These are phyloP conservation scores for Castor canadensis DNA, from an alignment of 2,113 vertebrate species.

Conservation along the genomic window DNA sequence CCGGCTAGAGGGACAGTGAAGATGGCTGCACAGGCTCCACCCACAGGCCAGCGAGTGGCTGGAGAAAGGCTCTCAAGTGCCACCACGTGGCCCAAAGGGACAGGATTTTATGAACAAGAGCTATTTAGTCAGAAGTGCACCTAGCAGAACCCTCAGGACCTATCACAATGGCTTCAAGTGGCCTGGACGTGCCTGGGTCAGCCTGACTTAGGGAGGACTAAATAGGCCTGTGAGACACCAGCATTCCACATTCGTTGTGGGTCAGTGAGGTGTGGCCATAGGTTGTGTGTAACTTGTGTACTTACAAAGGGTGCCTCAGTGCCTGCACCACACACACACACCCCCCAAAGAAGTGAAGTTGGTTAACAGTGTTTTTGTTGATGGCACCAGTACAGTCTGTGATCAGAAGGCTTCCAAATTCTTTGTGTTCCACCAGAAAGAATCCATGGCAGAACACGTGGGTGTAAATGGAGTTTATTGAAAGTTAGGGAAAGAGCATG, in stretches of 20 bases:
- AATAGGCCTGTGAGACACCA: background rate
- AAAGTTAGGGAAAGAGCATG: too few species aligned
- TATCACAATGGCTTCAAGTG: background rate
- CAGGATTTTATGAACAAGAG: background rate
- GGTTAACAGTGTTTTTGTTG: background rate
- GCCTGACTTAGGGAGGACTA: background rate
- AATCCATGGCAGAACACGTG: too few species aligned
- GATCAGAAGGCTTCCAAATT: too few species aligned
- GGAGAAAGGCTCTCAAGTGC: background rate
- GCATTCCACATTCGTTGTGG: background rate
- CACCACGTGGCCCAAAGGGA: background rate
- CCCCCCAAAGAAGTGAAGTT: background rate
- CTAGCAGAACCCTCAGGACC: background rate
- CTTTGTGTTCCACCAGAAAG: too few species aligned
- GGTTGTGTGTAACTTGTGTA: background rate
- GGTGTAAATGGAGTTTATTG: too few species aligned
- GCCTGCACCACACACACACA: background rate
- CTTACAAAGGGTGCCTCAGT: background rate
- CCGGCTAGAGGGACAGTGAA: background rate
- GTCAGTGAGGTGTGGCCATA: accelerated
- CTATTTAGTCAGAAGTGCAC: background rate
- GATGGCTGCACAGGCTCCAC: background rate
- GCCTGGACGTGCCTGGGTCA: background rate
- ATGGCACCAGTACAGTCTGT: too few species aligned
- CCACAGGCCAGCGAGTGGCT: background rate